These are phyloP conservation scores for Matsumyia berberina DNA, from an alignment of 2,888 invertebrate genomes.

Conservation along the genomic window DNA sequence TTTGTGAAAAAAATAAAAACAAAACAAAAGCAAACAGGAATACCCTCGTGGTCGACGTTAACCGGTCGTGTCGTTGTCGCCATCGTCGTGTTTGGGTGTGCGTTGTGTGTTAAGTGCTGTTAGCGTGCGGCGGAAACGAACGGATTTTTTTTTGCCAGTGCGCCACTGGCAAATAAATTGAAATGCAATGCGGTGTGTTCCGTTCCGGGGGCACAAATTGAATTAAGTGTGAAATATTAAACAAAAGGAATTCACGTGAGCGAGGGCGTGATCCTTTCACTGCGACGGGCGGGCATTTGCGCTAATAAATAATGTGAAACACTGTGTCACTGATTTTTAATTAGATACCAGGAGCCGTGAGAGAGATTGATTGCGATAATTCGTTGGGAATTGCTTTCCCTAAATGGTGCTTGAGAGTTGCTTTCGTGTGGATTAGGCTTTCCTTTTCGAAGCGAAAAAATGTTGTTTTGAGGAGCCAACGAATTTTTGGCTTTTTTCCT, in stretches of 20 bases:
- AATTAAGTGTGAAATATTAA: conserved; percentile 74
- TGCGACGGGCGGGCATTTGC: background rate
- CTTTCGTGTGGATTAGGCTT: conserved; percentile 3
- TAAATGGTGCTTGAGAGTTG: conserved; percentile 10
- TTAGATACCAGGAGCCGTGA: conserved; percentile 20
- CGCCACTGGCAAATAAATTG: conserved; percentile 48
- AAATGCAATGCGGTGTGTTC: conserved; percentile 68
- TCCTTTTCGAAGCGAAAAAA: conserved; percentile 6
- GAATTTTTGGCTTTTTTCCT: conserved; percentile 1
- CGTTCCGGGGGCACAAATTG: conserved; percentile 68
- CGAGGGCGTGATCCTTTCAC: conserved; percentile 5
- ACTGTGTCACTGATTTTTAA: conserved; percentile 52
- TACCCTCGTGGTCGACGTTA: conserved; percentile 30
- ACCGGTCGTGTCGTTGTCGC: conserved; percentile 48
- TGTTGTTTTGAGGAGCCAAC: conserved; percentile 21
- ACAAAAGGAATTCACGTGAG: conserved; percentile 50
- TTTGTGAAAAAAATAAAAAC: conserved; percentile 20
- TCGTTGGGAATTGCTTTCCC: conserved; percentile 1
- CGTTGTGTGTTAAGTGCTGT: conserved; percentile 66
- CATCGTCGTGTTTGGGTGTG: conserved; percentile 52
- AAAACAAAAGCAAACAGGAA: conserved; percentile 17
- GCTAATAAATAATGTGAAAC: conserved; percentile 39
- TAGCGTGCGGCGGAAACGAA: conserved; percentile 71
- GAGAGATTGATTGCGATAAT: conserved; percentile 20
- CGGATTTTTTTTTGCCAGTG: conserved; percentile 29